A percentile compares a stretch with the other conserved stretches of the same genome.
Evolutionary conservation across 2,113 vertebrate genomes (phyloP).

Genomic region (Capreolus pygargus): DNA sequence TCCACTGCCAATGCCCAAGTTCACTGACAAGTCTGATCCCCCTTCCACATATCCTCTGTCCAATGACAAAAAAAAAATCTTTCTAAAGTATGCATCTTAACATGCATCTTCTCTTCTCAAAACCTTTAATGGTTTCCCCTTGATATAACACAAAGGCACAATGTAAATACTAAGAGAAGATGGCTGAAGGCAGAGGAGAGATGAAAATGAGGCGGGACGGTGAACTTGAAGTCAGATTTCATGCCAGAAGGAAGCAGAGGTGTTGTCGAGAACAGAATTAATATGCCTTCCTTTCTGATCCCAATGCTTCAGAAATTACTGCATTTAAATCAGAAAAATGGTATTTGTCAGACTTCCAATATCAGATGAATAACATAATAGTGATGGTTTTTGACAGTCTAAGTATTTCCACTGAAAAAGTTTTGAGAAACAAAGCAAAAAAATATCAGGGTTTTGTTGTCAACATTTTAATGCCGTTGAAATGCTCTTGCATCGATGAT

Average conservation of each 20-base stretch:
- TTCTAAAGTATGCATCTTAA: background rate
- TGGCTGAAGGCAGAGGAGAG: background rate
- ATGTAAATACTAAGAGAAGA: background rate
- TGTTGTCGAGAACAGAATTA: background rate
- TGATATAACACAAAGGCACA: background rate
- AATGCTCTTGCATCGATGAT: background rate
- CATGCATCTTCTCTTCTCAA: background rate
- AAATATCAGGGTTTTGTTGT: background rate
- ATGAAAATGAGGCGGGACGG: background rate
- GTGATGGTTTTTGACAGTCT: background rate
- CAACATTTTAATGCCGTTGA: background rate
- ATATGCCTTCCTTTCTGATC: background rate
- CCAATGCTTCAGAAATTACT: background rate
- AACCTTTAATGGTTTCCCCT: background rate
- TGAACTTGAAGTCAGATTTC: background rate
- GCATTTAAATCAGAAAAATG: background rate
- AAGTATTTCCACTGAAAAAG: background rate
- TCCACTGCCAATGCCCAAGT: background rate
- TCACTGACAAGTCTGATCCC: background rate
- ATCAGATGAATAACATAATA: background rate
- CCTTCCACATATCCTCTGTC: background rate
- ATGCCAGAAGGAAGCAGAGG: background rate
- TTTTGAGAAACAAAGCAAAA: background rate
- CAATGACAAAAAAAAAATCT: background rate
- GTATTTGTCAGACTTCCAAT: background rate